Base-by-base conservation (phyloP, 2,113 vertebrate species). In the Dermatemys mawii region DNA sequence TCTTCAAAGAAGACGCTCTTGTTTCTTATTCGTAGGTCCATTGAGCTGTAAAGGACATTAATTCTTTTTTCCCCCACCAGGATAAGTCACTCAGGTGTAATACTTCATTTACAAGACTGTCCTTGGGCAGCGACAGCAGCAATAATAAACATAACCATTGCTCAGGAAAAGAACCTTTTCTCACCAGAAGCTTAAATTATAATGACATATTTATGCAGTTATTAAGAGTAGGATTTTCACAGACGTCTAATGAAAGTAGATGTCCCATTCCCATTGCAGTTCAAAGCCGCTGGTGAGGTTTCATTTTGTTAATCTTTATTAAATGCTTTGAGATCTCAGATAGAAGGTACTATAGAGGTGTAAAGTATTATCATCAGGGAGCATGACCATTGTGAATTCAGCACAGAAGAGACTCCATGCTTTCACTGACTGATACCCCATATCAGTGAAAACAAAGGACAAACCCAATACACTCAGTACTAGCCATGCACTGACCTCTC, bases 31-130 rank as follows among this genome's bases (percentile, higher is more conserved):
- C 86, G 50, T 81, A 91, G 81, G 93, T 90, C 86, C 78, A 26
- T 12, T 53, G 82, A 70, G 22, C 32, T 86, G 63, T 35, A 92
- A 92, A 51, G 76, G 81, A 83, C 78, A 83, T 83, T 92, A 67
- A 44, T 13, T 63, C 29, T 63, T 3, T 8, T 53, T 22, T 22
- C 85, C 93, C 93, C 35, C 60, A 60, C 29, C 48, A 86, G 84
- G 55, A 46, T 91, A 97, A 92, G 93, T 85, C 89, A 48, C 92
- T 95, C 86, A 90, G 89, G 54, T 93, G 83, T n/a, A 96, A 88
- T 21, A 51, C 82, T 93, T 93, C 11, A 38, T 70, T 95, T 93
- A 92, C 94, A 96, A 96, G 93, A 90, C 50, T 94, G 93, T 93
- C 91, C 86, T 92, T 44, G 92, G 90, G 94, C 90, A 83, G 87